Base-by-base conservation (phyloP, 1,140 invertebrate species). In the Idris sp. region DNA sequence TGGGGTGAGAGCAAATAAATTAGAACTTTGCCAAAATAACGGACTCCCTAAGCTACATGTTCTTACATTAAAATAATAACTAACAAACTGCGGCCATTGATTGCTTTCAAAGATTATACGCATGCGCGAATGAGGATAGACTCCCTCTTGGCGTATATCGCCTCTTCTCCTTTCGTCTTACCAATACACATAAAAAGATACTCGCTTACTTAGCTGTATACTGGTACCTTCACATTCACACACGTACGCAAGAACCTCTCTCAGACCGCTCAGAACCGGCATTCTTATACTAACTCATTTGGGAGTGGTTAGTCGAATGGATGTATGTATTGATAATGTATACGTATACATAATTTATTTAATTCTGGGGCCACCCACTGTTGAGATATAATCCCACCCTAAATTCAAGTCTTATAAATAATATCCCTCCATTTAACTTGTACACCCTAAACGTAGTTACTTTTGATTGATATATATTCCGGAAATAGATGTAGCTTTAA, bases 371-470 rank as follows among this genome's bases (percentile, higher is more conserved):
- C 58, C 49, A 71, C 71, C 62, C 53, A 62, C 65, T 38, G 54
- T 10, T 49, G 54, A 28, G 19, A 38, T 15, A 65, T 81, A 83
- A 82, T 81, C 76, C 79, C 74, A 65, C 73, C 59, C 44, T 53
- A 59, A 36, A 9, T 28, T 35, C 64, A 46, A 48, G 35, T 44
- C 33, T 81, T 79, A 77, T 77, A 85, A n/a, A n/a, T n/a, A n/a
- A n/a, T n/a, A n/a, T n/a, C n/a, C n/a, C 84, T 84, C 82, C 84
- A 82, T 85, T 85, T 80, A 83, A 76, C 82, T 73, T 75, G 68
- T 31, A 11, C n/a, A n/a, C n/a, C n/a, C n/a, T n/a, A n/a, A n/a
- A n/a, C n/a, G n/a, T n/a, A n/a, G n/a, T n/a, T n/a, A n/a, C n/a
- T n/a, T n/a, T n/a, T n/a, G n/a, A n/a, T n/a, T n/a, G n/a, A n/a